phyloP scores from a whole-genome alignment of 2,888 invertebrate genomes.

The Craniophora ligustri region DNA sequence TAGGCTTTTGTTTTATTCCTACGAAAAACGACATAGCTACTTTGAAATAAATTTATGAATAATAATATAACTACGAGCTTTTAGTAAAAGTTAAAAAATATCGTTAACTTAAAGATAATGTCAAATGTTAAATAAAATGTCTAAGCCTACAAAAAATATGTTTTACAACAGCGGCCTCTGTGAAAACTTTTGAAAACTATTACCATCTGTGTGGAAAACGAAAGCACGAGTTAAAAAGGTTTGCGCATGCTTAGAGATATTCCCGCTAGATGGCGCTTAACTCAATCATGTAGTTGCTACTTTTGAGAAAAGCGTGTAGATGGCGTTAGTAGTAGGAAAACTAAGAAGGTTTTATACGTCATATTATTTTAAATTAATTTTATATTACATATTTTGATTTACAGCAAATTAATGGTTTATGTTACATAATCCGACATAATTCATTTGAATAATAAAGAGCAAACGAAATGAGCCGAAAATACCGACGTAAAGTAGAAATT shows the following conservation, averaged over 20 bases:
- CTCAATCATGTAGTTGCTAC: constrained; percentile 1
- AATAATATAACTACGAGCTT: too few relatives aligned
- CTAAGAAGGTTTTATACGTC: background rate
- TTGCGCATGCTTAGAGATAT: background rate
- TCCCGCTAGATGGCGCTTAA: constrained; percentile 42
- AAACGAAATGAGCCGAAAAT: constrained; percentile 9
- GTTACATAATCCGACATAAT: constrained; percentile 12
- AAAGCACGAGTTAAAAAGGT: constrained; percentile 2
- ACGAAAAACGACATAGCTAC: too few relatives aligned
- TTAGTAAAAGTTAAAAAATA: too few relatives aligned
- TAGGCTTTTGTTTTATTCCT: too few relatives aligned
- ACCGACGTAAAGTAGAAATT: constrained; percentile 15
- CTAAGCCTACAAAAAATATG: too few relatives aligned
- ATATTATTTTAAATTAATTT: background rate
- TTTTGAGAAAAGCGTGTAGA: constrained; percentile 20
- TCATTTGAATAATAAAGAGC: constrained; percentile 18
- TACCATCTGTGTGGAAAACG: background rate
- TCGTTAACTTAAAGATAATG: too few relatives aligned
- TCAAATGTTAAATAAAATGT: too few relatives aligned
- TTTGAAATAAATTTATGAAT: too few relatives aligned
- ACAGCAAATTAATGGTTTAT: constrained; percentile 21
- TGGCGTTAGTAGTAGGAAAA: constrained; percentile 34
- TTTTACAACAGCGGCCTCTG: constrained; percentile 20
- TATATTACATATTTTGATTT: constrained; percentile 3
- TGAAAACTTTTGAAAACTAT: constrained; percentile 1